Evolutionary conservation across 2,888 invertebrate genomes (phyloP).

Genomic region (Erebia ligea): DNA sequence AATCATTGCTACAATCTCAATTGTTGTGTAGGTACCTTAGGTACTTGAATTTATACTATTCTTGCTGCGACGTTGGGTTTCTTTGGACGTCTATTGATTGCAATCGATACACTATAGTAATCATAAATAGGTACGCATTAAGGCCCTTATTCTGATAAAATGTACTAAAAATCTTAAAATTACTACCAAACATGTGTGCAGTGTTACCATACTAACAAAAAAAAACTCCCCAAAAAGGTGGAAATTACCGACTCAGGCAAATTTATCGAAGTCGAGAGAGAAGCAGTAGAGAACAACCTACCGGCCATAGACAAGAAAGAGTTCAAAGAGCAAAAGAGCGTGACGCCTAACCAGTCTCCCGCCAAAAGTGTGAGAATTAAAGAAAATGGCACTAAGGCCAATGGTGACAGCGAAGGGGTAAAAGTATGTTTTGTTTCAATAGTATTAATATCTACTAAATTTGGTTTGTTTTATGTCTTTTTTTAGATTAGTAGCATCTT

Average conservation of each 20-base stretch:
- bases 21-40: no score
- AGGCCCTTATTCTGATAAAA: background rate
- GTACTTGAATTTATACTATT: no score
- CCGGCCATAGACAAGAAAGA: slow-evolving; percentile 44
- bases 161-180: slow-evolving; percentile 38
- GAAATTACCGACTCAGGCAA: slow-evolving; percentile 79
- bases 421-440: slow-evolving; percentile 41
- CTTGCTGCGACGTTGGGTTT: no score
- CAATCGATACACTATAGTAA: no score
- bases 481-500: slow-evolving; percentile 1
- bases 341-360: slow-evolving; percentile 69
- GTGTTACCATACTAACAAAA: slow-evolving; percentile 69
- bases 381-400: slow-evolving; percentile 72
- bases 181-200: slow-evolving; percentile 44
- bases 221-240: slow-evolving; percentile 66
- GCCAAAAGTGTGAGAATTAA: slow-evolving; percentile 74
- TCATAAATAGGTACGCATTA: no score
- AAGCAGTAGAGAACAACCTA: slow-evolving; percentile 50
- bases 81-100: no score
- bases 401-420: slow-evolving; percentile 55
- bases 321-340: slow-evolving; percentile 48
- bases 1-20: no score
- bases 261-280: slow-evolving; percentile 79
- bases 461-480: background rate
- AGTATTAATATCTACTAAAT: slow-evolving; percentile 7